These are phyloP conservation scores for Drosophila grimshawi DNA, from an alignment of 1,140 invertebrate species.

Conservation along the genomic window DNA sequence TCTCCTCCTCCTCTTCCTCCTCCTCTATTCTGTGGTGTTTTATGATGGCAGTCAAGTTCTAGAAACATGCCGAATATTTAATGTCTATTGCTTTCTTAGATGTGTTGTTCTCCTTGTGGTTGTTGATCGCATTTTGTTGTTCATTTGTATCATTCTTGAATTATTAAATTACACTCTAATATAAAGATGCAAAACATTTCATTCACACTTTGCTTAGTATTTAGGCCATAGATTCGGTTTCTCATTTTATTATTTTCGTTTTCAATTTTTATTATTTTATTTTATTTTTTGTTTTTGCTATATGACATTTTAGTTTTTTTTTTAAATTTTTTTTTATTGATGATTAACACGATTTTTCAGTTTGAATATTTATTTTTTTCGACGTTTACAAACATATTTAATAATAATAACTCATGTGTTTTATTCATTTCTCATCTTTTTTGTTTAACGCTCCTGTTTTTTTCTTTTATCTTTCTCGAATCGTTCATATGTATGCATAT, in stretches of 20 bases:
- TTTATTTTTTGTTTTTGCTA: conserved; percentile 39
- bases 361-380: conserved; percentile 38
- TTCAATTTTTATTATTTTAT: conserved; percentile 16
- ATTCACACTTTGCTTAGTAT: conserved; percentile 74
- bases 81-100: conserved; percentile 4
- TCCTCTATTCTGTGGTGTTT: conserved; percentile 13
- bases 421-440: conserved; percentile 47
- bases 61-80: conserved; percentile 22
- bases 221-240: conserved; percentile 65
- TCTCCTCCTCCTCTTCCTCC: neutral
- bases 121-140: conserved; percentile 24
- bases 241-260: conserved; percentile 33
- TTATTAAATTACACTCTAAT: conserved; percentile 72
- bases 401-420: conserved; percentile 69
- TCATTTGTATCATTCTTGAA: neutral
- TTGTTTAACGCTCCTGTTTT: conserved; percentile 35
- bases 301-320: conserved; percentile 46
- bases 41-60: conserved; percentile 42
- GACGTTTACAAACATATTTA: conserved; percentile 69
- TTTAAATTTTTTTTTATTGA: conserved; percentile 19
- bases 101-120: conserved; percentile 30
- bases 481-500: conserved; percentile 56
- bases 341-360: conserved; percentile 30
- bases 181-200: conserved; percentile 81
- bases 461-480: conserved; percentile 11